These are phyloP conservation scores for Hirudo medicinalis DNA, from an alignment of 1,140 invertebrate genomes.

Conservation along the genomic window DNA sequence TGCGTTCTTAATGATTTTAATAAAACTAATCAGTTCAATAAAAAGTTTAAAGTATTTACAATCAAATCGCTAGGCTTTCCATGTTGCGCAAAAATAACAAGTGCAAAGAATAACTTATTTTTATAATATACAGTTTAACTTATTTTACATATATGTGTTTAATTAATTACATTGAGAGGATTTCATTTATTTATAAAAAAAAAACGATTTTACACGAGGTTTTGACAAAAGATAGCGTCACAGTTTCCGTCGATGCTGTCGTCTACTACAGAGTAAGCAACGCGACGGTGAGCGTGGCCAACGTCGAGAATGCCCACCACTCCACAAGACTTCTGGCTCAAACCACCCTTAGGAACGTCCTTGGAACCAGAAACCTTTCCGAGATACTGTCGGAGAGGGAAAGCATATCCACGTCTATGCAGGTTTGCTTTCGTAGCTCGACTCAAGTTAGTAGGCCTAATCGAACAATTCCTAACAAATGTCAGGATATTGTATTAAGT, in stretches of 20 bases:
- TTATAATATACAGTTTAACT: too few species aligned
- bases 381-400: conserved; percentile 82
- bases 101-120: too few species aligned
- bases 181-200: too few species aligned
- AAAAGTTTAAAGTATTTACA: too few species aligned
- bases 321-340: conserved; percentile 45
- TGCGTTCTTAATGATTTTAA: too few species aligned
- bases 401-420: conserved; percentile 75
- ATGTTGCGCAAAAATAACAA: too few species aligned
- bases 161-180: too few species aligned
- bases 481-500: too few species aligned
- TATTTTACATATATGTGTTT: too few species aligned
- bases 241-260: conserved; percentile 73
- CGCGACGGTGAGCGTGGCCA: conserved; percentile 86
- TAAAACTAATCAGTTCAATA: background rate
- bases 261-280: conserved; percentile 81
- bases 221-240: conserved; percentile 79
- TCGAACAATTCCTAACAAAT: background rate
- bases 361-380: conserved; percentile 78
- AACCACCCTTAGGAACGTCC: conserved; percentile 61
- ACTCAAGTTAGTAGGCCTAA: too few species aligned
- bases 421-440: conserved; percentile 41
- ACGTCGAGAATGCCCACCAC: conserved; percentile 83
- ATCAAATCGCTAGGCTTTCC: too few species aligned
- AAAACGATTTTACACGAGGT: conserved; percentile 48